These are phyloP conservation scores for Tenthredo notha DNA, from an alignment of 2,888 invertebrate species.

Conservation along the genomic window DNA sequence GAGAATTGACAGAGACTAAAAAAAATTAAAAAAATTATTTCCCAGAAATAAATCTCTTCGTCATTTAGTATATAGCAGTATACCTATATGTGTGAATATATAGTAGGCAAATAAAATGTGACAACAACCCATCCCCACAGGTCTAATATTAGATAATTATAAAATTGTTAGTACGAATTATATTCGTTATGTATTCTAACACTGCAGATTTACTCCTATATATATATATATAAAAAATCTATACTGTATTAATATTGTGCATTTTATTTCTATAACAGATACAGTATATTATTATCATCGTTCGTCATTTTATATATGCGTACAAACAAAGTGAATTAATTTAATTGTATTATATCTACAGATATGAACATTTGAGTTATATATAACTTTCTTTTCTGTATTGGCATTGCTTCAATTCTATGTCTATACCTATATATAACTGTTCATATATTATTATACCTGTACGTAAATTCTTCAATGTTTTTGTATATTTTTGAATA, in stretches of 20 bases:
- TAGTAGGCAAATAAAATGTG: background rate
- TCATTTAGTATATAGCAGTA: background rate
- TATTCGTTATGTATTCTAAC: background rate
- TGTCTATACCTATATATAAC: background rate
- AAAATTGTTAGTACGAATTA: slow-evolving; percentile 3
- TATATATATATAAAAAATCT: no score
- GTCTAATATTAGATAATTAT: background rate
- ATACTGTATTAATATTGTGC: background rate
- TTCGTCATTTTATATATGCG: background rate
- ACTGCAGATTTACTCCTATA: background rate
- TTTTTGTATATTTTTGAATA: background rate
- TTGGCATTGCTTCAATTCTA: background rate
- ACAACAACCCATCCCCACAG: background rate
- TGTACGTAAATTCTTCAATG: slow-evolving; percentile 2
- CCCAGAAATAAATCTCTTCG: slow-evolving; percentile 15
- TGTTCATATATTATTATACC: background rate
- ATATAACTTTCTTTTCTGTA: background rate
- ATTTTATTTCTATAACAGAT: background rate
- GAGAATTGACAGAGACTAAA: slow-evolving; percentile 41
- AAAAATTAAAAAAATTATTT: slow-evolving; percentile 32
- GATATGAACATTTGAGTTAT: background rate
- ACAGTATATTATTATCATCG: background rate
- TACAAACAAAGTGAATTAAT: background rate
- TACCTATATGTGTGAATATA: background rate
- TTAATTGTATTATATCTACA: background rate